Evolutionary conservation across 2,888 invertebrate species (phyloP), one percentile per base, ranked within the genome.

Genomic region (Diogma glabrata): DNA sequence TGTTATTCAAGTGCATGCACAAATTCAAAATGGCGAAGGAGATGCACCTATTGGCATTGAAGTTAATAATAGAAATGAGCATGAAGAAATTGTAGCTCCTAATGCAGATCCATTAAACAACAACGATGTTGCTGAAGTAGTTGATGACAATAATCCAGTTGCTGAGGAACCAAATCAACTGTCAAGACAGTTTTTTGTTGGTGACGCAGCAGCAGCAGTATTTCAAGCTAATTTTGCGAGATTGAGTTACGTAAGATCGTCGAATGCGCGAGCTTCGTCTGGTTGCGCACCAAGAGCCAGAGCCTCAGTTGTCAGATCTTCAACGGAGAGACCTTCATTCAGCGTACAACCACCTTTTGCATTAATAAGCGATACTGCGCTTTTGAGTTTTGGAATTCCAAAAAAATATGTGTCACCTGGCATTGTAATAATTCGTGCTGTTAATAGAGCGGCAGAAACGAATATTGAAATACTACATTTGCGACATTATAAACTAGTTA

Each of bases 401-500:
- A 55, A 58, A 2, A 60, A 64, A 54, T 67, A 65, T 1, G 64
- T 67, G 4, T n/a, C n/a, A n/a, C 65, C 67, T 30, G 66, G 65
- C 28, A 61, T 70, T 3, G 62, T 70, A 33, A 67, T 67, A 65
- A 67, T 70, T 53, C 65, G 69, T 2, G 63, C 65, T 19, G 63
- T 64, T 12, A 61, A 64, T 53, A 63, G 67, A 0, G 64, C 66
- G 5, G 69, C 69, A 4, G 63, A 75, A 52, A 75, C 77, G 2
- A 71, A 66, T 16, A 61, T 81, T 1, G 69, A 74, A 48, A 66
- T 72, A 0, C 60, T 81, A 0, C 72, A 73, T 3, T 68, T 75
- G 5, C 75, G 77, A 1, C 79, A 82, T 4, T 85, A 78, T 59
- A 70, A 73, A 5, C 69, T 71, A 51, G 75, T 85, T 1, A 82